Conservation (phyloP, 2,113 vertebrate genomes). For the Indicator maculatus region DNA sequence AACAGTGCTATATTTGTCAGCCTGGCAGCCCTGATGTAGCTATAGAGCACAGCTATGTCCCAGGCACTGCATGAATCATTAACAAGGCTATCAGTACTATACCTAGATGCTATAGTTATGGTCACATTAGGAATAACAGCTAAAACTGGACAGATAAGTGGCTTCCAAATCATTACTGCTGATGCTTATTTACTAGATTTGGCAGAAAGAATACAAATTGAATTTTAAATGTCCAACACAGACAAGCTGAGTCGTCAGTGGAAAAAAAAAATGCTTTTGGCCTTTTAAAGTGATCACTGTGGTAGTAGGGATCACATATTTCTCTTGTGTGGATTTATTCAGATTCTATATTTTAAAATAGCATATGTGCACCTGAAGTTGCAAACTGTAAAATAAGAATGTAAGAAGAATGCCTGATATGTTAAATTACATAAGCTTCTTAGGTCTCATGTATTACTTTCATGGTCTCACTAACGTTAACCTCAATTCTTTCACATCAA, state of each 20-base stretch:
- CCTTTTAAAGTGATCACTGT: constrained; percentile 13
- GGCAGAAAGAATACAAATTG: constrained; percentile 46
- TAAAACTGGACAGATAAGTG: neutral
- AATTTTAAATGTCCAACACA: constrained; percentile 7
- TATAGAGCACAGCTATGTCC: neutral
- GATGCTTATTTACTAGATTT: constrained; percentile 26
- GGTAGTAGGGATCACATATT: neutral
- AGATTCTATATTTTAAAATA: constrained; percentile 58
- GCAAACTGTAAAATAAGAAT: constrained; percentile 1
- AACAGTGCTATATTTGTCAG: constrained; percentile 18
- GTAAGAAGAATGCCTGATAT: neutral
- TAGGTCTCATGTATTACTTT: constrained; percentile 23
- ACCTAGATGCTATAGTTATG: neutral
- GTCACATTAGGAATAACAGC: constrained; percentile 9
- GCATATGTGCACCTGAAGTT: neutral
- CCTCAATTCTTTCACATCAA: constrained; percentile 57
- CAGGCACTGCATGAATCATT: constrained; percentile 53
- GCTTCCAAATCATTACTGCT: constrained; percentile 47
- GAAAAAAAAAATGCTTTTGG: constrained; percentile 31
- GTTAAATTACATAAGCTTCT: constrained; percentile 28
- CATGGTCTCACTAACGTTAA: constrained; percentile 23
- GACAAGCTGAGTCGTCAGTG: constrained; percentile 21
- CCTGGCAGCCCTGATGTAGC: neutral
- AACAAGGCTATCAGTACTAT: constrained; percentile 44
- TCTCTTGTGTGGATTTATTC: constrained; percentile 49